Percentiles rank a stretch among this genome's conserved stretches.
phyloP scores from a whole-genome alignment of 2,888 invertebrate species.

The Tiphia femorata region DNA sequence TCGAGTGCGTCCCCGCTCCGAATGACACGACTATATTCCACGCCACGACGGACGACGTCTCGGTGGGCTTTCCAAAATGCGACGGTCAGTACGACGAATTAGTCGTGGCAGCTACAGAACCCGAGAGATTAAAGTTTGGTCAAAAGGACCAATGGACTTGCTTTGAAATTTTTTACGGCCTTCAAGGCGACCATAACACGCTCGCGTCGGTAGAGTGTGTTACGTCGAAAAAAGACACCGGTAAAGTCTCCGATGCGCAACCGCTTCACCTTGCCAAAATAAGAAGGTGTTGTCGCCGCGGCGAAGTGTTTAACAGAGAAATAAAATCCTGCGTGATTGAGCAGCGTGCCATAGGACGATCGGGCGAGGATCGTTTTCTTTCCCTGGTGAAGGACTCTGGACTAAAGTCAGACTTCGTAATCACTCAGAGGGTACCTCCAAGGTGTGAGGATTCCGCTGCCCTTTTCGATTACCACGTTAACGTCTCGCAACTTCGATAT shows the following conservation, averaged over 20 bases:
- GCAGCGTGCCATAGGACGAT: background rate
- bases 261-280: no score
- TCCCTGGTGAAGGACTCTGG: background rate
- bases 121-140: no score
- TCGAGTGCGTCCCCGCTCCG: constrained; percentile 13
- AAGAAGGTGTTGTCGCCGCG: background rate
- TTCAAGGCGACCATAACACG: no score
- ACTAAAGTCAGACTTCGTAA: background rate
- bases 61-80: constrained; percentile 29
- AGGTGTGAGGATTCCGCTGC: background rate
- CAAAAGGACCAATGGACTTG: no score
- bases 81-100: constrained; percentile 16
- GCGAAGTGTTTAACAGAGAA: background rate
- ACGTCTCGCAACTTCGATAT: background rate
- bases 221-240: no score
- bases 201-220: no score
- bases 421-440: background rate
- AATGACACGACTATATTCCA: constrained; percentile 10
- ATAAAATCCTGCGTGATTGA: background rate
- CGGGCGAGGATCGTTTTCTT: background rate
- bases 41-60: background rate
- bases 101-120: no score
- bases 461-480: background rate
- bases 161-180: no score
- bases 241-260: no score